Percentiles rank a stretch among this genome's conserved stretches.
Conservation (phyloP, 2,888 invertebrate genomes). For the Caenorhabditis becei region DNA sequence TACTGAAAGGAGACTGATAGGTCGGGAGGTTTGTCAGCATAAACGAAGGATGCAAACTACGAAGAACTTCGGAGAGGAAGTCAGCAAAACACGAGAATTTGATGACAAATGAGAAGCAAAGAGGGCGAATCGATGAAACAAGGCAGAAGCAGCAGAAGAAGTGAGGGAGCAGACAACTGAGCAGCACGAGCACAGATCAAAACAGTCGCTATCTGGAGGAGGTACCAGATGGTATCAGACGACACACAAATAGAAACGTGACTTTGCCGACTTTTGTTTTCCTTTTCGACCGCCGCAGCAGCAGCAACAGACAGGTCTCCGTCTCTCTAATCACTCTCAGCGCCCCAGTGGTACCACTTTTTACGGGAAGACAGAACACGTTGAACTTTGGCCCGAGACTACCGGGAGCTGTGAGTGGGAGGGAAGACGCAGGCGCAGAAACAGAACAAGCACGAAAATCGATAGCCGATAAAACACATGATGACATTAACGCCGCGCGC, state of each 20-base stretch:
- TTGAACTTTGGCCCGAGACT: conserved; percentile 1
- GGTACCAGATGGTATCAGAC: conserved; percentile 1
- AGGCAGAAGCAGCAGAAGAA: background rate
- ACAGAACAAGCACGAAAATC: conserved; percentile 14
- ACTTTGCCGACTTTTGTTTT: conserved; percentile 16
- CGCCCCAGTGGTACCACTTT: background rate
- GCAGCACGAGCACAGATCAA: background rate
- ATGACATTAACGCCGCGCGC: conserved; percentile 28
- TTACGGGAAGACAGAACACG: background rate
- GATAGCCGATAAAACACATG: conserved; percentile 40
- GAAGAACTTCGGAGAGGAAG: conserved; percentile 3
- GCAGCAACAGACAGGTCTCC: background rate
- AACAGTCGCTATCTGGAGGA: conserved; percentile 1
- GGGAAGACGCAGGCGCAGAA: conserved; percentile 22
- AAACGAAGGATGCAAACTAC: conserved; percentile 28
- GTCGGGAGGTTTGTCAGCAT: conserved; percentile 27
- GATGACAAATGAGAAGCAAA: conserved; percentile 23
- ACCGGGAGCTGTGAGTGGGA: background rate
- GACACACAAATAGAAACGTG: conserved; percentile 5
- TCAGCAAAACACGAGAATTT: conserved; percentile 39
- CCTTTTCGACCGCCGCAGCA: background rate
- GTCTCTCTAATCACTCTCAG: background rate
- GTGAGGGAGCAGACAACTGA: background rate
- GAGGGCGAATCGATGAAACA: background rate
- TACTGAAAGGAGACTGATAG: background rate